A percentile compares a stretch with the other conserved stretches of the same genome.
phyloP scores from a whole-genome alignment of 2,113 vertebrate genomes.

The Rhynchopsitta pachyrhyncha region DNA sequence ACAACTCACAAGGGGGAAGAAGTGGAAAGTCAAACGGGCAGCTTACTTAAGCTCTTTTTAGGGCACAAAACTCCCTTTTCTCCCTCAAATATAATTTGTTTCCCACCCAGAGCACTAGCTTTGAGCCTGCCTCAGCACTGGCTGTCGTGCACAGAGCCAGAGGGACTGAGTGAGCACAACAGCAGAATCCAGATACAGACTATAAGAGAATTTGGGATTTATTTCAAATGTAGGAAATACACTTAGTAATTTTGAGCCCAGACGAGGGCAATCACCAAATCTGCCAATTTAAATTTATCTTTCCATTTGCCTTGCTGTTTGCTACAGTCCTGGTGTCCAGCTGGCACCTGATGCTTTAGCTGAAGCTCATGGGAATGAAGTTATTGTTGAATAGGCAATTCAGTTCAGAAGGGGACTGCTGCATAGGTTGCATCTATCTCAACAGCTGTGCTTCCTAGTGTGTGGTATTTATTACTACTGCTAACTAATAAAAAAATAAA shows the following conservation, averaged over 20 bases:
- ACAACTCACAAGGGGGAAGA: background rate
- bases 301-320: background rate
- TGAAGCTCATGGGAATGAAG: background rate
- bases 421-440: background rate
- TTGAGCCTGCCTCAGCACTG: background rate
- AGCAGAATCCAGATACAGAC: background rate
- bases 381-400: background rate
- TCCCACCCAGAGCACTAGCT: background rate
- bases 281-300: background rate
- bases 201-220: background rate
- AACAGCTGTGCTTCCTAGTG: background rate
- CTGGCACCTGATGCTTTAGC: background rate
- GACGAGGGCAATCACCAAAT: background rate
- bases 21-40: background rate
- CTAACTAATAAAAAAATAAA: background rate
- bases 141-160: background rate
- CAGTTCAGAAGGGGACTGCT: background rate
- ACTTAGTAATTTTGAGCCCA: background rate
- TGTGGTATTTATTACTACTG: background rate
- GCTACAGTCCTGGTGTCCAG: background rate
- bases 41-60: background rate
- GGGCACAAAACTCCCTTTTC: background rate
- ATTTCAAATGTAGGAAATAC: background rate
- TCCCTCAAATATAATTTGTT: background rate
- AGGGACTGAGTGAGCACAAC: background rate